phyloP scores from a whole-genome alignment of 2,888 invertebrate species.

The Hipparchia semele region DNA sequence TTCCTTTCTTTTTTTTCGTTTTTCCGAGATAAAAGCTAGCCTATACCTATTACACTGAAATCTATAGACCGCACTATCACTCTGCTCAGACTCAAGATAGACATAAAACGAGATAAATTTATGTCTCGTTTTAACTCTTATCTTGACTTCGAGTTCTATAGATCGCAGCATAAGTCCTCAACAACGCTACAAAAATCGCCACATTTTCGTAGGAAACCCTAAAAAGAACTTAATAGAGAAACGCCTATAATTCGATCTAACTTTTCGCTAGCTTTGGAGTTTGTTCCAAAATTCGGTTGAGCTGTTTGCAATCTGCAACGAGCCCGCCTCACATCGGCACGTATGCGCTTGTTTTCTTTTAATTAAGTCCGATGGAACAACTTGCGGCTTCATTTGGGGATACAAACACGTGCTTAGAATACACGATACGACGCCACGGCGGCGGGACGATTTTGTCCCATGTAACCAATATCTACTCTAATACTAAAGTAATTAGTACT shows the following conservation, averaged over 20 bases:
- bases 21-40: neutral
- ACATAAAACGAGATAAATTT: no score
- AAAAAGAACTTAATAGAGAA: constrained; percentile 8
- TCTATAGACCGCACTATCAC: no score
- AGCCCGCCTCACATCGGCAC: constrained; percentile 29
- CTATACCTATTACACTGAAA: no score
- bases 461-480: neutral
- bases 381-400: constrained; percentile 40
- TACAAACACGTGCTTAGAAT: constrained; percentile 30
- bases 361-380: constrained; percentile 42
- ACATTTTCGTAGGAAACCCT: neutral
- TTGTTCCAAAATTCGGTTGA: constrained; percentile 29
- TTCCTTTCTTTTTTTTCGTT: no score
- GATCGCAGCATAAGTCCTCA: no score
- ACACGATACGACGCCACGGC: constrained; percentile 9
- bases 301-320: constrained; percentile 22
- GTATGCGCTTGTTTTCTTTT: constrained; percentile 42
- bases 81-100: no score
- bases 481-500: neutral
- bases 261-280: constrained; percentile 20
- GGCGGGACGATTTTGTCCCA: constrained; percentile 5
- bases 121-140: no score
- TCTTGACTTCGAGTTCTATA: no score
- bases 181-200: no score
- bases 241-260: constrained; percentile 15